Base-by-base conservation (phyloP, 2,113 vertebrate genomes). In the Trichechus manatus region DNA sequence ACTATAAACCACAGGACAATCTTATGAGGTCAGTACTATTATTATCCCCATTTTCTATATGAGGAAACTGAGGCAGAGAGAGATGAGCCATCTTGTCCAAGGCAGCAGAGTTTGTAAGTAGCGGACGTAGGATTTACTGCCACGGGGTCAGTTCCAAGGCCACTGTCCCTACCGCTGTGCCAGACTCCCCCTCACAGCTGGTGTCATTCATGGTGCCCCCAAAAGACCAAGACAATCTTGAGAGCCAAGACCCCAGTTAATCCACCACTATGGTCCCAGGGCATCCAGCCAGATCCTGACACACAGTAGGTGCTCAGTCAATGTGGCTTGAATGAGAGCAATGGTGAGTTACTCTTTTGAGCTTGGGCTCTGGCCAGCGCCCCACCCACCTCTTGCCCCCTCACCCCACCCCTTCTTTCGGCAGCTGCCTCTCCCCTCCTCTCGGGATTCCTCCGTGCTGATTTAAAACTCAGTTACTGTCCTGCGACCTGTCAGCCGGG, bases 381-480 rank as follows among this genome's bases (percentile, higher is more conserved):
- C 81, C 31, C 7, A 2, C 29, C 33, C 3, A 2, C 50, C 15
- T 17, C 66, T 47, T 39, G 9, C 4, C 13, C 13, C 25, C 23
- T 15, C 56, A 9, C 56, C 20, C 59, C 7, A 2, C 5, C 15
- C 31, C 50, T 61, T 44, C n/a, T 0, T 15, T 72, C 3, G 5
- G 8, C 61, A 0, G 25, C 11, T 0, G 23, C 56, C 44, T 44
- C 64, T 66, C 56, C 44, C 47, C 5, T 0, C 27, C 39, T 95
- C 95, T 39, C 53, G 6, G 15, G 70, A 15, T 87, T 80, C 90
- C 87, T 91, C 70, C 9, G 25, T 17, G 5, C 63, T 93, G 93
- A 87, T 39, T 97, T 94, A 85, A 95, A 66, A 94, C 95, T 93
- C 97, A 42, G 77, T 63, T 66, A 44, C 92, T 92, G 63, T 86